Conservation (phyloP, 2,113 vertebrate species). For the Rallus limicola region DNA sequence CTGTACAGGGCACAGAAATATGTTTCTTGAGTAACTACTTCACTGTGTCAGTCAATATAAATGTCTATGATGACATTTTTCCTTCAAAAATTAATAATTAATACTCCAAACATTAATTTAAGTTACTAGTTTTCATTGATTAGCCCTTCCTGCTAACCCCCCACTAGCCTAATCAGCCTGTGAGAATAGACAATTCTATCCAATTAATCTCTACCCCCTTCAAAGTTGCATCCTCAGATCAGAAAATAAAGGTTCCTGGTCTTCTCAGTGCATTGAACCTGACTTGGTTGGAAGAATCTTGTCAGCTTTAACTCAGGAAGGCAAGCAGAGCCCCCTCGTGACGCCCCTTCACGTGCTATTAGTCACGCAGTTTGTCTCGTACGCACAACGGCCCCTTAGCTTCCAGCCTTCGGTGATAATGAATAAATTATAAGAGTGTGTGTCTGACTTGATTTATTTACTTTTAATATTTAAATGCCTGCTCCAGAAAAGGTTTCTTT, state of each 20-base stretch:
- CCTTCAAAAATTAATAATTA: constrained; percentile 68
- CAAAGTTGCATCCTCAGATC: constrained; percentile 7
- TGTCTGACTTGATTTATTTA: constrained; percentile 24
- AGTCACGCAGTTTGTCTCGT: constrained; percentile 30
- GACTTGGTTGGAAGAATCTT: constrained; percentile 40
- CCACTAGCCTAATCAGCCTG: neutral
- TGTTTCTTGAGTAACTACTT: neutral
- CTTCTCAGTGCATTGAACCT: neutral
- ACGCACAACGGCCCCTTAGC: constrained; percentile 13
- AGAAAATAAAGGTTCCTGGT: neutral
- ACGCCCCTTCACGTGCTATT: constrained; percentile 15
- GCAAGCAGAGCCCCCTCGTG: constrained; percentile 6
- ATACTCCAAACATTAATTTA: constrained; percentile 52
- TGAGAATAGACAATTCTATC: neutral
- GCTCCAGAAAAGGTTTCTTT: neutral
- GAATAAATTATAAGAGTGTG: constrained; percentile 47
- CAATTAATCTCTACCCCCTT: constrained; percentile 10
- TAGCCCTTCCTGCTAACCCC: constrained; percentile 56
- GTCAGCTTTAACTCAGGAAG: constrained; percentile 12
- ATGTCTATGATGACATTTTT: constrained; percentile 46
- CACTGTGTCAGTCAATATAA: neutral
- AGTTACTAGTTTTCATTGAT: constrained; percentile 60
- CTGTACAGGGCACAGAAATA: neutral
- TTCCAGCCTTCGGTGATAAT: constrained; percentile 2
- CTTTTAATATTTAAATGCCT: constrained; percentile 21